These are phyloP conservation scores for Hirundichthys speculiger DNA, from an alignment of 2,113 vertebrate genomes.

Conservation along the genomic window DNA sequence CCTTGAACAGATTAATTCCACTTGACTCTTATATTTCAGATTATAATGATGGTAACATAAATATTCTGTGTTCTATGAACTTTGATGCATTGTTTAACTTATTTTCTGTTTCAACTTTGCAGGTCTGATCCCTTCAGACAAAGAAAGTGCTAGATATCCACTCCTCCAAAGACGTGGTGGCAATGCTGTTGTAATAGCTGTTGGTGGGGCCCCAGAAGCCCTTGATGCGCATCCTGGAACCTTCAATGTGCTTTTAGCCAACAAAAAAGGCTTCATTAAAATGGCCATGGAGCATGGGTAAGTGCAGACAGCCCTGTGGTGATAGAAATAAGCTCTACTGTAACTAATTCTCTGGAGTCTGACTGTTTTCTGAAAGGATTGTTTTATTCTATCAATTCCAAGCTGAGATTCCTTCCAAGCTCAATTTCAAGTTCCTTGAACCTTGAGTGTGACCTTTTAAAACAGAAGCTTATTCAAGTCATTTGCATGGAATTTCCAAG, in stretches of 20 bases:
- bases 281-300: constrained; percentile 90
- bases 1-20: no score
- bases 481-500: constrained; percentile 25
- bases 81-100: no score
- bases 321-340: neutral
- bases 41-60: neutral
- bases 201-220: constrained; percentile 90
- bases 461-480: constrained; percentile 50
- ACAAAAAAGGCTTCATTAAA: constrained; percentile 93
- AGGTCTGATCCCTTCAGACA: constrained; percentile 90
- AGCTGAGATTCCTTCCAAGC: no score
- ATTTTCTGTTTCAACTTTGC: constrained; percentile 17
- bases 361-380: constrained; percentile 8
- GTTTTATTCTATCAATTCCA: constrained; percentile 8
- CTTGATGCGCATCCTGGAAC: constrained; percentile 88
- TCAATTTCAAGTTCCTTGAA: neutral
- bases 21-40: no score
- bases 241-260: constrained; percentile 82
- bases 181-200: constrained; percentile 82
- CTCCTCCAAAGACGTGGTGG: constrained; percentile 78
- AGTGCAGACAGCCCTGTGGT: constrained; percentile 27
- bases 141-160: constrained; percentile 81
- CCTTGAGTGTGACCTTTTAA: constrained; percentile 4
- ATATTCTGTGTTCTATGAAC: neutral
- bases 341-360: constrained; percentile 7